Conservation (phyloP, 2,888 invertebrate species). For the Philhelius pedissequus region DNA sequence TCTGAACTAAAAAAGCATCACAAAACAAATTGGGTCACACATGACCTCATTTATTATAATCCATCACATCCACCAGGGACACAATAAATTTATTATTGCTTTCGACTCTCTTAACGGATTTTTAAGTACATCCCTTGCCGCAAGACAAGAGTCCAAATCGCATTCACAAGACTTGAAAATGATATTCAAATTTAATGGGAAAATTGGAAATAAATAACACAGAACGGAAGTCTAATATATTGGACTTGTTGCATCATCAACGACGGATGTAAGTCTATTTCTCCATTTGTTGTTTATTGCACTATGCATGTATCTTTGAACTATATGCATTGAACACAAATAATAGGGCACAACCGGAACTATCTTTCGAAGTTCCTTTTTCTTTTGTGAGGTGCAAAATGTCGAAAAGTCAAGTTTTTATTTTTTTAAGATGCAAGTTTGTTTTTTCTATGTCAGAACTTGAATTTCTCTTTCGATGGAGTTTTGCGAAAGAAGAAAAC, state of each 20-base stretch:
- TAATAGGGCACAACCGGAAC: background rate
- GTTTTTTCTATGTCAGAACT: slow-evolving; percentile 6
- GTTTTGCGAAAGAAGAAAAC: slow-evolving; percentile 6
- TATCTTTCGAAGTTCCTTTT: background rate
- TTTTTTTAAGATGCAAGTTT: slow-evolving; percentile 10
- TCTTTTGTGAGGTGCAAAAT: background rate
- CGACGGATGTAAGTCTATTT: background rate
- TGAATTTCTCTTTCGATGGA: background rate
- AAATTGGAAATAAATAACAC: background rate
- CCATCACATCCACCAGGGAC: too few relatives aligned
- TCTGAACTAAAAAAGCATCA: too few relatives aligned
- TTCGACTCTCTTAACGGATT: background rate
- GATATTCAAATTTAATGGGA: background rate
- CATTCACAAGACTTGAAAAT: background rate
- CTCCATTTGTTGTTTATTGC: background rate
- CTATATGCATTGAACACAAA: background rate
- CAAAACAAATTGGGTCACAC: too few relatives aligned
- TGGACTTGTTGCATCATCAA: background rate
- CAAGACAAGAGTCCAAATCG: background rate
- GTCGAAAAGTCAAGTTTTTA: background rate
- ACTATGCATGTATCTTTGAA: background rate
- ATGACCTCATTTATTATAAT: too few relatives aligned
- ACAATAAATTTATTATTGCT: too few relatives aligned
- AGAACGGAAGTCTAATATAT: background rate
- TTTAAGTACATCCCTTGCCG: background rate